A percentile compares a stretch with the other conserved stretches of the same genome.
phyloP scores from a whole-genome alignment of 1,140 invertebrate species.

The Drosophila erecta region DNA sequence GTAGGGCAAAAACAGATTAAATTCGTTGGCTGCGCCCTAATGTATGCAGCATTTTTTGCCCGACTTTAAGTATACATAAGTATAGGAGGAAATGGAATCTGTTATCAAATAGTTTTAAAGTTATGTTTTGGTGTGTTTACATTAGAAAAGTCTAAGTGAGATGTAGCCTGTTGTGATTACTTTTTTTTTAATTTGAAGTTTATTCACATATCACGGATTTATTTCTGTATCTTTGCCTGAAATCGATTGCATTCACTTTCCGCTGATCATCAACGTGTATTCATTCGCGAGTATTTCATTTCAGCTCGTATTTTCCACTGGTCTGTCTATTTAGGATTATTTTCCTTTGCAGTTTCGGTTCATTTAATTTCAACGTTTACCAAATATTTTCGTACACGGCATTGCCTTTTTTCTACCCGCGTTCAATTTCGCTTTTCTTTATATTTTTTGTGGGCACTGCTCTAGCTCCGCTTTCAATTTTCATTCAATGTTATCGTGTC shows the following conservation, averaged over 20 bases:
- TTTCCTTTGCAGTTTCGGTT: slow-evolving; percentile 52
- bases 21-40: slow-evolving; percentile 28
- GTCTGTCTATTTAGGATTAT: slow-evolving; percentile 26
- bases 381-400: slow-evolving; percentile 38
- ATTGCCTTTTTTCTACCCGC: slow-evolving; percentile 10
- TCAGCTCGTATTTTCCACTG: slow-evolving; percentile 7
- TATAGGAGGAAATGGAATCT: background rate
- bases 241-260: slow-evolving; percentile 11
- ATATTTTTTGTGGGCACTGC: slow-evolving; percentile 32
- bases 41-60: slow-evolving; percentile 27
- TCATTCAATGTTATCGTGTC: slow-evolving; percentile 51
- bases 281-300: slow-evolving; percentile 11
- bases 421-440: slow-evolving; percentile 55
- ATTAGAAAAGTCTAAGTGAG: background rate
- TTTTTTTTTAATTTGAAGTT: slow-evolving; percentile 1
- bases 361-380: slow-evolving; percentile 59
- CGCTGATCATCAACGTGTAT: slow-evolving; percentile 18
- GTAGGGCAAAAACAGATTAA: slow-evolving; percentile 32
- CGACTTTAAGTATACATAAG: slow-evolving; percentile 4
- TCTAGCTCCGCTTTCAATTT: slow-evolving; percentile 59
- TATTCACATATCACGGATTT: background rate
- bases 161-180: background rate
- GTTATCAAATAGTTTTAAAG: too few relatives aligned
- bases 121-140: too few relatives aligned
- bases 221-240: background rate